Percentiles rank a stretch among this genome's conserved stretches.
Evolutionary conservation across 2,888 invertebrate genomes (phyloP).

Genomic region (Drosophila niveifrons): DNA sequence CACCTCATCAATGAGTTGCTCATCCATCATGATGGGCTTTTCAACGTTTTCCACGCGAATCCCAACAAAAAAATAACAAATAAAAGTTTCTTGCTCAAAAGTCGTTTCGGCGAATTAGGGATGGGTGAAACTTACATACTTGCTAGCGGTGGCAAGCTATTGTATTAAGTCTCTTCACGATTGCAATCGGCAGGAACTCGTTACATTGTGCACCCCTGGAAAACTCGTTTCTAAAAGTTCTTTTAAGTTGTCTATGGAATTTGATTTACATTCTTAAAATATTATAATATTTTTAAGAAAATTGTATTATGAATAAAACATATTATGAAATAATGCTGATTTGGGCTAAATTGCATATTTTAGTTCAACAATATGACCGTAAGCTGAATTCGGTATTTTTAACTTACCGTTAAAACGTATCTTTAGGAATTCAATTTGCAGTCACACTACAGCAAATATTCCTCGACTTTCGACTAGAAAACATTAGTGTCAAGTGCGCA

Average conservation of each 20-base stretch:
- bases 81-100: constrained; percentile 19
- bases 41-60: background rate
- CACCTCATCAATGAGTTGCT: constrained; percentile 85
- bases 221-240: background rate
- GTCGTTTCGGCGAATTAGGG: constrained; percentile 32
- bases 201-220: background rate
- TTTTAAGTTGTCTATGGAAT: background rate
- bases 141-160: constrained; percentile 4
- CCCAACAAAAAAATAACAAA: constrained; percentile 12
- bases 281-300: background rate
- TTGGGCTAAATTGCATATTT: background rate
- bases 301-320: no score
- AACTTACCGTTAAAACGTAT: background rate
- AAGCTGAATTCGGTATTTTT: background rate
- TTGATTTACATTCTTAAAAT: background rate
- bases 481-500: constrained; percentile 51
- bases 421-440: background rate
- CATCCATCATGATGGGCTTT: constrained; percentile 83
- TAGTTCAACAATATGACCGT: background rate
- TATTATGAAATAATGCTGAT: no score
- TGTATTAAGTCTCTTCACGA: background rate
- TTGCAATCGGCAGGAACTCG: background rate
- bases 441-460: constrained; percentile 13
- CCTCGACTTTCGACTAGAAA: constrained; percentile 37
- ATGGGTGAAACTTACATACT: constrained; percentile 22